phyloP scores from a whole-genome alignment of 2,797 vertebrate species.

The Hydrolagus colliei region DNA sequence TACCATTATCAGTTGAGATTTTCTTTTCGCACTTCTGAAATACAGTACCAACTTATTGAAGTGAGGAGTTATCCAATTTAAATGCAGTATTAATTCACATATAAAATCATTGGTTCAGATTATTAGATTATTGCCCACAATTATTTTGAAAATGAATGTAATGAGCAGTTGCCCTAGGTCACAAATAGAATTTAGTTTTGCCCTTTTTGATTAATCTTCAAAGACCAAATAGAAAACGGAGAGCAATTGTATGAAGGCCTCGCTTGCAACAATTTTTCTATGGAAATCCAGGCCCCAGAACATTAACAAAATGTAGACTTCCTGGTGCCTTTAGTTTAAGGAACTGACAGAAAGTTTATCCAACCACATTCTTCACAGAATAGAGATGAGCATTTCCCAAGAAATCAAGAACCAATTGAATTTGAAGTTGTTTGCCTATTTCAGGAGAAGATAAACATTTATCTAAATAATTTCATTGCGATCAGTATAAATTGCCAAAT shows the following conservation, averaged over 20 bases:
- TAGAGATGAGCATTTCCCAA: background rate
- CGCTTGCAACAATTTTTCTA: background rate
- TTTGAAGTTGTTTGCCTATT: too few relatives aligned
- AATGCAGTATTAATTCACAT: too few relatives aligned
- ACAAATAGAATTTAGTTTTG: background rate
- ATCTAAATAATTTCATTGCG: background rate
- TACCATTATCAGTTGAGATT: background rate
- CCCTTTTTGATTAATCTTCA: background rate
- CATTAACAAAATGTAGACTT: background rate
- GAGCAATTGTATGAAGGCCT: background rate
- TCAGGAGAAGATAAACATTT: too few relatives aligned
- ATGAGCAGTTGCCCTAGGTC: background rate
- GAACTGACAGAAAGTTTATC: slow-evolving; percentile 18
- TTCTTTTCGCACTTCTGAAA: background rate
- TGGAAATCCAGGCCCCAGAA: background rate
- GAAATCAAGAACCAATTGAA: background rate
- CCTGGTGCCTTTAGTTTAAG: slow-evolving; percentile 17
- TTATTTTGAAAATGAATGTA: background rate
- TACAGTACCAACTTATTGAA: background rate
- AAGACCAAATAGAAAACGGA: background rate
- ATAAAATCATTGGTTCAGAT: background rate
- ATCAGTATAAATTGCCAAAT: background rate
- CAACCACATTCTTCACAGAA: background rate
- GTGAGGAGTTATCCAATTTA: background rate
- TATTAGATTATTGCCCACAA: background rate